Evolutionary conservation across 1,140 invertebrate genomes (phyloP), one percentile per base, ranked within the genome.

Genomic region (Drosophila nigrodunni): DNA sequence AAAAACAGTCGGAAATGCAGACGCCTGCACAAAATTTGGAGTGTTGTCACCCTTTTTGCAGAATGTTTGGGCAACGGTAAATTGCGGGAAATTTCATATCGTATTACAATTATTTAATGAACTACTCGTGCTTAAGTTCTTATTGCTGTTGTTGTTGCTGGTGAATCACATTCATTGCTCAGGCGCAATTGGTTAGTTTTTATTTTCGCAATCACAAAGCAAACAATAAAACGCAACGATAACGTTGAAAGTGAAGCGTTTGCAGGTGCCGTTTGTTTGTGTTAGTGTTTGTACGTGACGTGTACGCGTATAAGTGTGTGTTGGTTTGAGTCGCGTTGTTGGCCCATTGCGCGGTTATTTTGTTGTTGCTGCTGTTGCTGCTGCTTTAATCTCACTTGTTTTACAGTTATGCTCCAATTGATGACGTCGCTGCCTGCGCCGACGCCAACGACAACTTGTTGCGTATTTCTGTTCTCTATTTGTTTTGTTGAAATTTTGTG

Each of bases 151-250:
- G 54, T 67, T 62, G 44, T 64, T 74, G 43, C 15, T 76, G 60
- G 25, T 76, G 74, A 76, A 65, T 76, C 74, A 75, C 54, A 64
- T 43, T 18, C 35, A 64, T 52, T 66, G 55, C 60, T 21, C 37
- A 52, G 39, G 54, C 74, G 72, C 49, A 30, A 30, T 66, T 71
- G 47, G 64, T 65, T 75, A 59, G 64, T 60, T 64, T 66, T 66
- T 61, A 54, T 86, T 88, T 87, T 87, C 83, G 83, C 83, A 87
- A 87, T 88, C 83, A 64, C 62, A 68, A 76, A 78, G 72, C 79
- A 78, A 87, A 87, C 58, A 74, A 72, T 88, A 74, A 74, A 82
- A 87, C 85, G 83, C 83, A 88, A 82, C 83, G 83, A 87, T 87
- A 87, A 88, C 74, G 80, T 62, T 80, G 83, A 87, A 87, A 87